Evolutionary conservation across 1,140 invertebrate species (phyloP).

Genomic region (Drosophila suzukii): DNA sequence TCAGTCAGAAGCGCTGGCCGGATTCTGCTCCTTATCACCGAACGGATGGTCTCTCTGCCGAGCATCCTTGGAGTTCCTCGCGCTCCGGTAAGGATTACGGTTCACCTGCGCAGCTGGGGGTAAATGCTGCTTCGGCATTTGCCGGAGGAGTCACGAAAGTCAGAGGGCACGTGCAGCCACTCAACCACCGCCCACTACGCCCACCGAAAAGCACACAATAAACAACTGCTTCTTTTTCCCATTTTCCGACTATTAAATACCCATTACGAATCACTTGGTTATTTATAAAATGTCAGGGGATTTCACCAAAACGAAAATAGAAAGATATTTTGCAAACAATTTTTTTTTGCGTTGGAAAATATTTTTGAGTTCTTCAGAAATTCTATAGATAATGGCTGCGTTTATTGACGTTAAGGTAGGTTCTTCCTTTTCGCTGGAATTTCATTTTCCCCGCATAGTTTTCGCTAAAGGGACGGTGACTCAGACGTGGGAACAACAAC

Average conservation of each 20-base stretch:
- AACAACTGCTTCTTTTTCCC: conserved; percentile 8
- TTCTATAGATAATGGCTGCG: background rate
- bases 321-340: background rate
- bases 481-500: conserved; percentile 25
- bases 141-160: conserved; percentile 43
- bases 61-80: conserved; percentile 14
- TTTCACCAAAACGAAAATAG: background rate
- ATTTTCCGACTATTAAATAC: conserved; percentile 16
- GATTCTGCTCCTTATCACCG: conserved; percentile 37
- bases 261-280: conserved; percentile 11
- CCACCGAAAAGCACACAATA: conserved; percentile 15
- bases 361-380: background rate
- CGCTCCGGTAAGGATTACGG: conserved; percentile 20
- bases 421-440: too few species aligned
- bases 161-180: conserved; percentile 76
- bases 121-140: conserved; percentile 57
- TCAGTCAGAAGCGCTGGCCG: conserved; percentile 3
- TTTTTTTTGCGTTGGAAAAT: background rate
- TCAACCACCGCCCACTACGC: conserved; percentile 41
- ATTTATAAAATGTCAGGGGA: conserved; percentile 20
- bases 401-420: background rate
- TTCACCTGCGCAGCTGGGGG: conserved; percentile 82
- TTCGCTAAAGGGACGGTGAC: conserved; percentile 23
- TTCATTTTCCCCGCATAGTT: background rate
- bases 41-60: conserved; percentile 18